Evolutionary conservation across 2,888 invertebrate species (phyloP).

Genomic region (Trichacis sp.): DNA sequence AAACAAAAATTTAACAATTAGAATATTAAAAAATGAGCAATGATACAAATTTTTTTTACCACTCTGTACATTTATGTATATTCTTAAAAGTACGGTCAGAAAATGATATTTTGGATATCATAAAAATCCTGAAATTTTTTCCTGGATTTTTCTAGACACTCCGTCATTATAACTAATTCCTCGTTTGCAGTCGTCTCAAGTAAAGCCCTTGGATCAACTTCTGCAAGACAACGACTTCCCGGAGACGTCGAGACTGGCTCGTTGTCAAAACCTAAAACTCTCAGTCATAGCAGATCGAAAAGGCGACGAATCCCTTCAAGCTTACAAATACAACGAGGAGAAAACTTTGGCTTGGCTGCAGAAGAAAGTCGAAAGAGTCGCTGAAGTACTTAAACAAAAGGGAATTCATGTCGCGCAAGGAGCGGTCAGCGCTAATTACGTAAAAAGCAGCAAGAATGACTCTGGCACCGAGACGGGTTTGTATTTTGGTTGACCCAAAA

Average conservation of each 20-base stretch:
- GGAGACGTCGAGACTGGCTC: constrained; percentile 72
- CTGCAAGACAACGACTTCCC: constrained; percentile 77
- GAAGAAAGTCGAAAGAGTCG: constrained; percentile 77
- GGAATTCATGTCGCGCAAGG: constrained; percentile 81
- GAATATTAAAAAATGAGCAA: too few relatives aligned
- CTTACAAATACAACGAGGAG: constrained; percentile 86
- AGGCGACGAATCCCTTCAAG: constrained; percentile 79
- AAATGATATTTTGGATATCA: too few relatives aligned
- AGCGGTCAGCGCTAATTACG: constrained; percentile 82
- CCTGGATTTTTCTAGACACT: too few relatives aligned
- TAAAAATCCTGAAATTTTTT: too few relatives aligned
- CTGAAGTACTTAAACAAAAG: constrained; percentile 75
- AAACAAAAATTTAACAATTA: too few relatives aligned
- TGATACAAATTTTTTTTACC: too few relatives aligned
- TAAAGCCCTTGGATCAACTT: constrained; percentile 81
- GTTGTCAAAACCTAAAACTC: constrained; percentile 72
- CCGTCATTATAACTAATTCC: too few relatives aligned
- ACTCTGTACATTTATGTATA: too few relatives aligned
- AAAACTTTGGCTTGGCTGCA: constrained; percentile 82
- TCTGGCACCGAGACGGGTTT: constrained; percentile 72
- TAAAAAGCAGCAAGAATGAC: constrained; percentile 75
- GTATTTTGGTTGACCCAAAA: too few relatives aligned
- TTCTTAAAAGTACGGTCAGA: too few relatives aligned
- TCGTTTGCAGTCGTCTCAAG: constrained; percentile 70
- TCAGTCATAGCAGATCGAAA: constrained; percentile 78